Evolutionary conservation across 2,888 invertebrate species (phyloP), one percentile per base, ranked within the genome.

Genomic region (Nomada hirtipes): DNA sequence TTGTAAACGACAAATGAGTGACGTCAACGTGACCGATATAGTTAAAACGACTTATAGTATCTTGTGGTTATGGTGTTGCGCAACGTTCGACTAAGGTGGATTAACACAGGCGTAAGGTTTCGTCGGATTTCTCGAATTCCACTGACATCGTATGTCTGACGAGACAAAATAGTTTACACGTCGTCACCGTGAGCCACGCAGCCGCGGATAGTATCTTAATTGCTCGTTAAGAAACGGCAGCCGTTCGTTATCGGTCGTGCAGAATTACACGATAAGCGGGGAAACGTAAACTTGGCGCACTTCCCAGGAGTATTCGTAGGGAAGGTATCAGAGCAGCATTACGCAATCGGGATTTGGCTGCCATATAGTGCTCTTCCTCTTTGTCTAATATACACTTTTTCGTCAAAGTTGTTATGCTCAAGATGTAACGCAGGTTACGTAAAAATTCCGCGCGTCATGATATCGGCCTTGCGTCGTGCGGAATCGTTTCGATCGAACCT

Each of bases 1-100:
- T 71, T 50, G 59, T 44, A 61, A 73, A 59, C 80, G 69, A 42
- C 63, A 55, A 76, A 68, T 15, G 76, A 50, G 44, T 77, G 81
- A 83, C 83, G 83, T 83, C 81, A 83, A 74, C 47, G 61, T 65
- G 76, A 74, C 76, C 81, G 73, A 81, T 81, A 77, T 80, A 71
- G 57, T 61, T 81, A 23, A 75, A 57, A 53, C 70, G 61, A 61
- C 36, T 80, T 86, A 82, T 81, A 76, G 83, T 67, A 67, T 50
- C 70, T 81, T 80, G 86, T 60, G 88, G 87, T 87, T 87, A 80
- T 77, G 64, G 42, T 57, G 76, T 88, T 88, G 77, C 79, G 87
- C 84, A 88, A 88, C 72, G n/a, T 9, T 53, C 63, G 72, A 26
- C 42, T 50, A 70, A 67, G 73, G 61, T 81, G 63, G 83, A 83